Evolutionary conservation across 2,888 invertebrate species (phyloP), one percentile per base, ranked within the genome.

Genomic region (Unio pictorum): DNA sequence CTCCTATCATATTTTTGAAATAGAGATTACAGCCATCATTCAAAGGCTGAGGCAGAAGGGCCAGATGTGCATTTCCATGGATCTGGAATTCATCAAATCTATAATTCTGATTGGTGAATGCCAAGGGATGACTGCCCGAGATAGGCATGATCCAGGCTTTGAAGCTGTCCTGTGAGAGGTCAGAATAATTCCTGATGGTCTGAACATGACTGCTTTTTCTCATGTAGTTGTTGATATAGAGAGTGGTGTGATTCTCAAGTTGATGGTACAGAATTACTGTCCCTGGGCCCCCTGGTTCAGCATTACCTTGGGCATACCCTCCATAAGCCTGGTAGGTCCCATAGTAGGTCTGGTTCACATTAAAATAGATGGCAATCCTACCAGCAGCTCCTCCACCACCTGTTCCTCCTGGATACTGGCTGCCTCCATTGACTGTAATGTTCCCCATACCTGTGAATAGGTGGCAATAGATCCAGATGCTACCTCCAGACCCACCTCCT

Each of bases 1-100:
- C 85, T 28, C 85, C 85, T 60, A 86, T 86, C 84, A 86, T 86
- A 66, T 84, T 79, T 11, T 28, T 59, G 70, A 85, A 85, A 71
- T 79, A 75, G 1, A 84, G 58, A 61, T 75, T 76, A 59, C 81
- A 76, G 1, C 80, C 81, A 11, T 70, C 71, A 26, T 66, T 59
- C 11, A 78, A 77, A 18, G 82, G 78, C 55, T 81, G 72, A 17
- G 83, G 82, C n/a, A 81, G 63, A 23, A 84, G 64, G 15, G 84
- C 85, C 23, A 86, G 68, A 71, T 86, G 84, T 8, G 84, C 81
- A 71, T 84, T 83, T 34, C 85, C 84, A 70, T 80, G 82, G 4
- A 86, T 81, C 67, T 84, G 83, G 2, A 84, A 66, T 64, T 86
- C 85, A 62, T 83, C 78, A 68, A 86, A 83, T 26, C 66, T 63